These are phyloP conservation scores for Sebastolobus alascanus DNA, from an alignment of 2,797 vertebrate genomes.

Conservation along the genomic window DNA sequence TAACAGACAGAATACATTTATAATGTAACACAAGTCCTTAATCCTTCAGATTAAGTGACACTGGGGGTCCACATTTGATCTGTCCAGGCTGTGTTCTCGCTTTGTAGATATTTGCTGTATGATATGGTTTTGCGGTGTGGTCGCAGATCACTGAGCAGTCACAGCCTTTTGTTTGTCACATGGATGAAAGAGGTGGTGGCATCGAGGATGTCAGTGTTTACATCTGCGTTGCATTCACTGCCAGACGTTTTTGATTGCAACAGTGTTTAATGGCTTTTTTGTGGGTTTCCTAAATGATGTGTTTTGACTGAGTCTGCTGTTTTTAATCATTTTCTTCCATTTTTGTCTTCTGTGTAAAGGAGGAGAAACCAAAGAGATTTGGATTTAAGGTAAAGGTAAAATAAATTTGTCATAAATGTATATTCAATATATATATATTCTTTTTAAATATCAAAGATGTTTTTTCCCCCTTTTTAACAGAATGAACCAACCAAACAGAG, in stretches of 20 bases:
- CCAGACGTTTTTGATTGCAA: slow-evolving; percentile 6
- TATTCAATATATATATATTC: background rate
- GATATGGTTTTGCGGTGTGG: slow-evolving; percentile 13
- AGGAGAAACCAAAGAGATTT: slow-evolving; percentile 80
- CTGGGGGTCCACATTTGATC: background rate
- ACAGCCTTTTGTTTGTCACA: slow-evolving; percentile 14
- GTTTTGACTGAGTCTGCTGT: background rate
- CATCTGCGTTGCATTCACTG: slow-evolving; percentile 39
- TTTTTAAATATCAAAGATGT: background rate
- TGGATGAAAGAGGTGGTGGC: background rate
- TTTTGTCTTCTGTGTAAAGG: slow-evolving; percentile 61
- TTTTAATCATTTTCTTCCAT: slow-evolving; percentile 6
- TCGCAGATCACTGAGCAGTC: slow-evolving; percentile 15
- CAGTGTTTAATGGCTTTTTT: slow-evolving; percentile 6
- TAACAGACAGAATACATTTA: background rate
- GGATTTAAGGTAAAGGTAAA: slow-evolving; percentile 83
- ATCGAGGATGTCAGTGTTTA: slow-evolving; percentile 5
- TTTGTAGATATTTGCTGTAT: slow-evolving; percentile 7
- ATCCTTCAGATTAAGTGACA: slow-evolving; percentile 2
- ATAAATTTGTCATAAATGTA: background rate
- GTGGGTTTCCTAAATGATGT: background rate
- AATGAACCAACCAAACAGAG: slow-evolving; percentile 84
- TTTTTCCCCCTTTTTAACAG: slow-evolving; percentile 54
- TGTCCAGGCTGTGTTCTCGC: slow-evolving; percentile 19
- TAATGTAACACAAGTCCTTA: background rate